Conservation (phyloP, 2,797 vertebrate species). For the Sebastes dallii region DNA sequence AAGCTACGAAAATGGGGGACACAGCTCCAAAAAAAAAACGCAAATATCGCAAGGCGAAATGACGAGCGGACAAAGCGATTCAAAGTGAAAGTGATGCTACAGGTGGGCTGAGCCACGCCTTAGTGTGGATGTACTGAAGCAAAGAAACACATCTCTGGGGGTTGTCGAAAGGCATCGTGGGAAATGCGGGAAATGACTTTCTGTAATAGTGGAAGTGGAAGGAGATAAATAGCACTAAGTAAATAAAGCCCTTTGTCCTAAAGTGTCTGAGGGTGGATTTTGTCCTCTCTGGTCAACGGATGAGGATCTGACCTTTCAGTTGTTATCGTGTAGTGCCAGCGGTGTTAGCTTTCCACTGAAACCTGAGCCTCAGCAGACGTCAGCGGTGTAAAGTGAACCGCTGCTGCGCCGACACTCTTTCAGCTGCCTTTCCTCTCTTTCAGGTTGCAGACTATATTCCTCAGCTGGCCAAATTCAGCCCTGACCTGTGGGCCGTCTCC, state of each 20-base stretch:
- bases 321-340: constrained; percentile 1
- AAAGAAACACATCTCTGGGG: neutral
- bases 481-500: constrained; percentile 95
- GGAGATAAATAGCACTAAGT: neutral
- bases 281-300: neutral
- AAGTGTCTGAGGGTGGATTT: neutral
- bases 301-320: neutral
- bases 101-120: no score
- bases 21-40: fast-evolving
- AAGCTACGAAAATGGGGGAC: no score
- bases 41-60: no score
- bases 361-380: constrained; percentile 25
- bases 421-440: constrained; percentile 29
- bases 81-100: no score
- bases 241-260: neutral
- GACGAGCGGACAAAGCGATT: no score
- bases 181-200: neutral
- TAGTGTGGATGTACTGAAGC: neutral
- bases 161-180: neutral
- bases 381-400: constrained; percentile 21
- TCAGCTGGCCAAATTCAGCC: constrained; percentile 96
- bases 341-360: constrained; percentile 25
- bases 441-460: constrained; percentile 99
- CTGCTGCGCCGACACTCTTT: neutral
- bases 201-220: neutral